These are phyloP conservation scores for Xiphias gladius DNA, from an alignment of 2,113 vertebrate genomes.

Conservation along the genomic window DNA sequence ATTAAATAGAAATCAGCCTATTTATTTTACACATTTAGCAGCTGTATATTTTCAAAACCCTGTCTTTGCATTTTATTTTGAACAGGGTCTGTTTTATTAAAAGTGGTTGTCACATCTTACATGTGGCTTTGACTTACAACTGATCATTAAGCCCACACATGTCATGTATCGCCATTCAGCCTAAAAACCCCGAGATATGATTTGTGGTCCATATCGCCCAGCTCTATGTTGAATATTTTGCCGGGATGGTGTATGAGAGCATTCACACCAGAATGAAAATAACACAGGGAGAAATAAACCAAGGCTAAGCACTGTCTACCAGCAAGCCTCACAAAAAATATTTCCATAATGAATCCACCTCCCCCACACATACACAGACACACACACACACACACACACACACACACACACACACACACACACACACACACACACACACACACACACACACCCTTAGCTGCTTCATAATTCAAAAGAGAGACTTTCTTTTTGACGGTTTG, in stretches of 20 bases:
- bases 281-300: background rate
- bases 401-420: background rate
- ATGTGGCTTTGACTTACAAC: no score
- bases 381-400: background rate
- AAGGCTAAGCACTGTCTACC: background rate
- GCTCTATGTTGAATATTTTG: background rate
- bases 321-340: background rate
- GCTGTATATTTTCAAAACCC: no score
- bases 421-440: background rate
- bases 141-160: no score
- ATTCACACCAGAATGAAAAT: slow-evolving; percentile 1
- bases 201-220: no score
- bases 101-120: no score
- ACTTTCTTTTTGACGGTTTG: slow-evolving; percentile 29
- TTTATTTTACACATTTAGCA: no score
- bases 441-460: slow-evolving; percentile 8
- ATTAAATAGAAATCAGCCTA: no score
- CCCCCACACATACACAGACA: background rate
- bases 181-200: no score
- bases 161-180: no score
- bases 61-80: no score
- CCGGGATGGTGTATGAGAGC: background rate
- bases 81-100: no score
- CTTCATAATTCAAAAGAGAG: slow-evolving; percentile 51
- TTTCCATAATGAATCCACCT: slow-evolving; percentile 8